A percentile compares a stretch with the other conserved stretches of the same genome.
phyloP scores from a whole-genome alignment of 1,140 invertebrate genomes.

The Caenorhabditis inopinata region DNA sequence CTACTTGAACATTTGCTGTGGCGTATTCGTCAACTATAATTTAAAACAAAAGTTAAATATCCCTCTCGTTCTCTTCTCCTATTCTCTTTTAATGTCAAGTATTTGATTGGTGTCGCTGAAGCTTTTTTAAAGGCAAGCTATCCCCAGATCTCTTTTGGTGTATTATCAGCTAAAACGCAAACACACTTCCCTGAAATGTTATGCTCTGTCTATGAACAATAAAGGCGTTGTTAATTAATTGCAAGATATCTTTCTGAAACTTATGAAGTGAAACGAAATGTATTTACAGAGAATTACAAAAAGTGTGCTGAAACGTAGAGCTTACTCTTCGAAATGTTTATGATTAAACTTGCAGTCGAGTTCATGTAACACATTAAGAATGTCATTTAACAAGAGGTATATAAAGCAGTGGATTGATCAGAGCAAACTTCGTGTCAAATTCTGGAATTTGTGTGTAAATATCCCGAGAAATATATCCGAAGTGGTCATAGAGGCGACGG shows the following conservation, averaged over 20 bases:
- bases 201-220: constrained; percentile 32
- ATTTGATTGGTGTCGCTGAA: constrained; percentile 30
- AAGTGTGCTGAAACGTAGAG: too few species aligned
- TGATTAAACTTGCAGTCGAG: too few species aligned
- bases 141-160: constrained; percentile 8
- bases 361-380: too few species aligned
- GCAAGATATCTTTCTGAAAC: too few species aligned
- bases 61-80: not conserved
- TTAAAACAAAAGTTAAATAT: not conserved
- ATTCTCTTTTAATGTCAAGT: not conserved
- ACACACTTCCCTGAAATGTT: not conserved
- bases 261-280: not conserved
- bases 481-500: constrained; percentile 34
- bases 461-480: constrained; percentile 34
- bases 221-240: constrained; percentile 23
- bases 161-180: not conserved
- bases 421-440: constrained; percentile 34
- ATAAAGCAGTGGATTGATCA: constrained; percentile 46
- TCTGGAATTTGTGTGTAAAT: constrained; percentile 23
- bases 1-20: constrained; percentile 11
- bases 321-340: too few species aligned
- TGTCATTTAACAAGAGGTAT: constrained; percentile 22
- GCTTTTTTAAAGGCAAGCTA: not conserved
- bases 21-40: constrained; percentile 14
- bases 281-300: too few species aligned